Percentiles rank a stretch among this genome's conserved stretches.
These are phyloP conservation scores for Drosophila nr. medialis DNA, from an alignment of 2,888 invertebrate species.

Conservation along the genomic window DNA sequence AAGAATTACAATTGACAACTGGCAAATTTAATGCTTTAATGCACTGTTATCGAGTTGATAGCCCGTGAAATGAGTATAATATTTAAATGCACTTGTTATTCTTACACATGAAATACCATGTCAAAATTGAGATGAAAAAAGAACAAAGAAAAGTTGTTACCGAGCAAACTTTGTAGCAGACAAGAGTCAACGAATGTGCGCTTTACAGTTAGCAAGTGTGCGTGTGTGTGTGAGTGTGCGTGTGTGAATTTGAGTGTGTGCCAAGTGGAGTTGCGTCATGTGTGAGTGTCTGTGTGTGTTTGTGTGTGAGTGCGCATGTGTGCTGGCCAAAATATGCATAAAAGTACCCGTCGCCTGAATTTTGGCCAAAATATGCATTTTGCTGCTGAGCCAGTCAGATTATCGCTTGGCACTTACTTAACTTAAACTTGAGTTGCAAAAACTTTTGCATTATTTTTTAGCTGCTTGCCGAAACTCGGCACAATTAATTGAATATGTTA, in stretches of 20 bases:
- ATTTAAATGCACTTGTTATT: conserved; percentile 9
- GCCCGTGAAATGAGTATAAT: conserved; percentile 34
- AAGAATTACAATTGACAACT: conserved; percentile 49
- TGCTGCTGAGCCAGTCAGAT: conserved; percentile 12
- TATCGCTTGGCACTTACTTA: conserved; percentile 17
- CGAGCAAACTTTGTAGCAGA: conserved; percentile 15
- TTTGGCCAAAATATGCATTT: conserved; percentile 1
- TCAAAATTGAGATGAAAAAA: conserved; percentile 1
- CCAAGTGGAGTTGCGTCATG: conserved; percentile 16
- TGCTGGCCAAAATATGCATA: conserved; percentile 54
- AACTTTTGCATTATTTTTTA: conserved; percentile 28
- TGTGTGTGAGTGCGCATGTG: conserved; percentile 36
- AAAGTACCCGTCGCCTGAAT: conserved; percentile 49
- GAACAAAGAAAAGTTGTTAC: background rate
- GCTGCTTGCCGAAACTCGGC: conserved; percentile 14
- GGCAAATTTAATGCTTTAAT: conserved; percentile 42
- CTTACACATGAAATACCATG: conserved; percentile 4
- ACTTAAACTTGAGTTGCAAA: conserved; percentile 24
- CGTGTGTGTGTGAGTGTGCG: background rate
- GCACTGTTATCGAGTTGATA: conserved; percentile 30
- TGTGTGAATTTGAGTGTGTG: conserved; percentile 2
- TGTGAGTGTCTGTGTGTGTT: conserved; percentile 15
- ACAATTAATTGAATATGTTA: conserved; percentile 65
- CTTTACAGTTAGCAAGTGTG: conserved; percentile 17
- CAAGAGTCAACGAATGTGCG: conserved; percentile 21